phyloP scores from a whole-genome alignment of 2,113 vertebrate genomes.

The Phalacrocorax carbo region DNA sequence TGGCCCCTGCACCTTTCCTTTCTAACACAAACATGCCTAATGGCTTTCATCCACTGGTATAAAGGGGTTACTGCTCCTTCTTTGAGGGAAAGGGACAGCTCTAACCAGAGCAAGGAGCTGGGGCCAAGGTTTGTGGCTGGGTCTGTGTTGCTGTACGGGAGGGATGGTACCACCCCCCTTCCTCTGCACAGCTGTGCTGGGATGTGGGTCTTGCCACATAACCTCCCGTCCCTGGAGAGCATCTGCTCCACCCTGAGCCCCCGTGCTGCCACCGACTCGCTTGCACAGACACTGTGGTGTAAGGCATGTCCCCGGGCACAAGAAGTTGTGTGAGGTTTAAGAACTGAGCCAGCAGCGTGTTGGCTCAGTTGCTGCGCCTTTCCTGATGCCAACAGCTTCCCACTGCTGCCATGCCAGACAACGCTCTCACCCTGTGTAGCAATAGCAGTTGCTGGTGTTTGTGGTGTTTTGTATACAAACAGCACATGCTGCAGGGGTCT shows the following conservation, averaged over 20 bases:
- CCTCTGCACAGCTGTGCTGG: not conserved
- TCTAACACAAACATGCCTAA: not conserved
- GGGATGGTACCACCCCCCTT: rapidly evolving
- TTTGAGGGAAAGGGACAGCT: not conserved
- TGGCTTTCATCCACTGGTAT: not conserved
- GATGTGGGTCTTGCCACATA: not conserved
- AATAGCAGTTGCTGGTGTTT: rapidly evolving
- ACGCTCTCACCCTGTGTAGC: rapidly evolving
- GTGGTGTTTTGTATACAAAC: not conserved
- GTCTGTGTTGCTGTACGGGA: not conserved
- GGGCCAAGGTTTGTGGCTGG: not conserved
- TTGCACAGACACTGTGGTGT: not conserved
- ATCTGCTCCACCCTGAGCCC: rapidly evolving
- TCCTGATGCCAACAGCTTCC: not conserved
- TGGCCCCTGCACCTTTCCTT: not conserved
- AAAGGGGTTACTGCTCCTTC: not conserved
- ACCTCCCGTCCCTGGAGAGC: rapidly evolving
- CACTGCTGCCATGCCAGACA: not conserved
- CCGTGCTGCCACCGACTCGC: rapidly evolving
- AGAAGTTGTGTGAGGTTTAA: not conserved
- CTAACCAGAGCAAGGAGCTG: not conserved
- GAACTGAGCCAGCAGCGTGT: rapidly evolving
- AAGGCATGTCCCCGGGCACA: rapidly evolving
- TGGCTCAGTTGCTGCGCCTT: rapidly evolving
- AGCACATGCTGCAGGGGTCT: not conserved